Evolutionary conservation across 2,113 vertebrate genomes (phyloP), one percentile per base, ranked within the genome.

Genomic region (Perca flavescens): DNA sequence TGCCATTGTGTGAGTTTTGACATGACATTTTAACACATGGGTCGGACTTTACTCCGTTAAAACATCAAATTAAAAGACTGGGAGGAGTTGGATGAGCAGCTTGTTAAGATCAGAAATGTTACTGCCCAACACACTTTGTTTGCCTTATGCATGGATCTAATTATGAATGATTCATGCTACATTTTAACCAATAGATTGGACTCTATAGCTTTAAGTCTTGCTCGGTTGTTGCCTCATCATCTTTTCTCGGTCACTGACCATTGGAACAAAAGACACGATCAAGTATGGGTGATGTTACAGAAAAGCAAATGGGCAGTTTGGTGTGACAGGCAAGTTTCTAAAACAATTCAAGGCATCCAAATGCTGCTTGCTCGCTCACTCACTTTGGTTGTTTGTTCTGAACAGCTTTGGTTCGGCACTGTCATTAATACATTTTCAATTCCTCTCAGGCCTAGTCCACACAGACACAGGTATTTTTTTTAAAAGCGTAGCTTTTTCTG

Each of bases 1-100:
- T 10, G 84, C 87, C 93, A 97, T 95, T 1, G 91, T 94, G 0
- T 90, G 76, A 96, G 74, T 16, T 94, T 78, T 0, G 92, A 90
- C 6, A 95, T 94, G 36, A 3, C 11, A 65, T 9, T 43, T 43
- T 15, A 47, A 65, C 36, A 40, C 36, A 43, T 12, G 9, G 10
- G 43, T 25, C 16, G 21, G 6, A 31, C 31, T 31, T 31, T 31
- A 16, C 63, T 46, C 3, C 10, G 46, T 46, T 64, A 12, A 9
- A 64, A 6, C 40, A 13, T 16, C 5, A n/a, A 22, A 13, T 64
- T 65, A 46, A 63, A 31, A 31, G 31, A 31, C 31, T 31, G 31
- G 31, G 8, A 43, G 17, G 58, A 34, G 28, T 11, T 62, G 58
- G 31, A 17, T 34, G 15, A 61, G 7, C 58, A 34, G 31, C 8